A percentile compares a stretch with the other conserved stretches of the same genome.
phyloP scores from a whole-genome alignment of 2,113 vertebrate genomes.

The Lophius piscatorius region DNA sequence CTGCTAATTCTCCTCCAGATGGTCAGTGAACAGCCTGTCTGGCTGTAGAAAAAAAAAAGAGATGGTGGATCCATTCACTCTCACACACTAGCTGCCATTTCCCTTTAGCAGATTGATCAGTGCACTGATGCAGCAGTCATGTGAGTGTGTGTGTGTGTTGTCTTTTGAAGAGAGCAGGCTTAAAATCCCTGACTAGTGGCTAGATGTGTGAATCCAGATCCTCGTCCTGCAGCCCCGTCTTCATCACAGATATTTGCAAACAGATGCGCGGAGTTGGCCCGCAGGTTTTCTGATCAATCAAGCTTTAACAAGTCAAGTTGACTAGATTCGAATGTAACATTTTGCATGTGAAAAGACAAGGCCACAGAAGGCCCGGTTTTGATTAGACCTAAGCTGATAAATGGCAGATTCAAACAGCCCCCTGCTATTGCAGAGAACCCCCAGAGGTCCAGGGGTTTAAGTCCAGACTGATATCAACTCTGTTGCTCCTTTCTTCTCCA shows the following conservation, averaged over 20 bases:
- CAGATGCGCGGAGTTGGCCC: constrained; percentile 74
- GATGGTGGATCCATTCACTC: constrained; percentile 40
- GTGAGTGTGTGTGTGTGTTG: constrained; percentile 9
- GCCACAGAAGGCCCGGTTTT: constrained; percentile 73
- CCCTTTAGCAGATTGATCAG: constrained; percentile 48
- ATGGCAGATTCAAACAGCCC: constrained; percentile 78
- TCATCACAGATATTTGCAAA: constrained; percentile 80
- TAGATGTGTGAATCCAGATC: constrained; percentile 27
- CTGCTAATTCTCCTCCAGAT: constrained; percentile 47
- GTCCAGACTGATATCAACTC: constrained; percentile 80
- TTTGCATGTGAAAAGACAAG: constrained; percentile 81
- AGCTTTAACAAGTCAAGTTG: constrained; percentile 86
- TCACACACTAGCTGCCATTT: constrained; percentile 33
- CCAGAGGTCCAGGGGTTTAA: constrained; percentile 78
- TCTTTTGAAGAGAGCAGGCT: constrained; percentile 35
- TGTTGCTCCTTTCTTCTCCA: constrained; percentile 75
- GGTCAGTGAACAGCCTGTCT: constrained; percentile 20
- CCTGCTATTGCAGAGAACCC: constrained; percentile 70
- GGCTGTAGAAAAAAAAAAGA: neutral
- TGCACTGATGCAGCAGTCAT: constrained; percentile 43
- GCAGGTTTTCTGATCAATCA: constrained; percentile 82
- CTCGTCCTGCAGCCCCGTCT: constrained; percentile 19
- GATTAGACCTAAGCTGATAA: constrained; percentile 84
- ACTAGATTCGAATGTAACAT: constrained; percentile 80
- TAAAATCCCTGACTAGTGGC: constrained; percentile 43